Percentiles rank a stretch among this genome's conserved stretches.
These are phyloP conservation scores for Pteronotus mesoamericanus DNA, from an alignment of 2,797 vertebrate genomes.

Conservation along the genomic window DNA sequence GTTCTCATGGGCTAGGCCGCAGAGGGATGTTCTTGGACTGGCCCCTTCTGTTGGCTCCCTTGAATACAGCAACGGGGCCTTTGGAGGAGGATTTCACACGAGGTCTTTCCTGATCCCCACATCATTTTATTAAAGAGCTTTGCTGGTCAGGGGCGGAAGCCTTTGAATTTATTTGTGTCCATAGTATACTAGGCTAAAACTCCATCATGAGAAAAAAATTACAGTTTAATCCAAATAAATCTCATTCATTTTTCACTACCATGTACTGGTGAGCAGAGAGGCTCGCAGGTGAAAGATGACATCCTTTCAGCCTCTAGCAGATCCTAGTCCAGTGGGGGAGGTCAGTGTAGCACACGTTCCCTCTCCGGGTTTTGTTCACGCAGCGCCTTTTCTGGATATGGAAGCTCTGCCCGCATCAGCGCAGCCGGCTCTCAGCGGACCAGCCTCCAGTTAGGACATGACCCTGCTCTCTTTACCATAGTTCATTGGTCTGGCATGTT, in stretches of 20 bases:
- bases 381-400: background rate
- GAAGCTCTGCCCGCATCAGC: no score
- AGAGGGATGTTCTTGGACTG: background rate
- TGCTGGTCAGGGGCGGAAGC: background rate
- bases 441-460: background rate
- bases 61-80: background rate
- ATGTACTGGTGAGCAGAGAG: no score
- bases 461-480: no score
- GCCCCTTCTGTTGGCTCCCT: background rate
- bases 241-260: background rate
- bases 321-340: background rate
- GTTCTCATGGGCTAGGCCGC: background rate
- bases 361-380: background rate
- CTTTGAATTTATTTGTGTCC: background rate
- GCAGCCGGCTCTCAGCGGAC: no score
- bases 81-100: background rate
- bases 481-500: background rate
- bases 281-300: no score
- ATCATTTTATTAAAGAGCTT: background rate
- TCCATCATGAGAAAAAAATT: background rate
- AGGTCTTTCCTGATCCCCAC: background rate
- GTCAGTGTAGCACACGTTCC: background rate
- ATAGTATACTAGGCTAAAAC: background rate
- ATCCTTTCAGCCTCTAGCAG: background rate
- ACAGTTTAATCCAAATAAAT: background rate